These are phyloP conservation scores for Typhlichthys eigenmanni DNA, from an alignment of 2,797 vertebrate genomes.

Conservation along the genomic window DNA sequence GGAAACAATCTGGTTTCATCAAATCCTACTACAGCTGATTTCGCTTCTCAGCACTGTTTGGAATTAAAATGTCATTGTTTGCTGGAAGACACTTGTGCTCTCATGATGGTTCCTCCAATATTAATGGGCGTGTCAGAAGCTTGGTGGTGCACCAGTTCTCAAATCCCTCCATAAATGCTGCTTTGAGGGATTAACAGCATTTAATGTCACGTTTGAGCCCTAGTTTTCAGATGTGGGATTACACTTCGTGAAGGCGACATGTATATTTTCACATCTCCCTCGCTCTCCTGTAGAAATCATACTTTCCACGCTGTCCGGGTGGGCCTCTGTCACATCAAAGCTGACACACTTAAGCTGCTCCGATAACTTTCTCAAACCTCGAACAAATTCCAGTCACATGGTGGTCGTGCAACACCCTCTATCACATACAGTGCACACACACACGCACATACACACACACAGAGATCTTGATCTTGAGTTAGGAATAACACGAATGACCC, in stretches of 20 bases:
- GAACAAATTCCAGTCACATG: conserved; percentile 41
- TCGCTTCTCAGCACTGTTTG: conserved; percentile 62
- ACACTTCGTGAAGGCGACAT: conserved; percentile 47
- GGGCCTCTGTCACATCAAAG: conserved; percentile 63
- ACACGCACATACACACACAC: conserved; percentile 35
- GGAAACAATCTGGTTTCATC: conserved; percentile 76
- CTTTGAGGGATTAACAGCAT: conserved; percentile 70
- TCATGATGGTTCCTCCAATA: conserved; percentile 66
- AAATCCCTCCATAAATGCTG: conserved; percentile 64
- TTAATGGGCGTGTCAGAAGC: conserved; percentile 67
- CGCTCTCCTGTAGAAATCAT: conserved; percentile 47
- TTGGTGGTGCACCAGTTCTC: conserved; percentile 62
- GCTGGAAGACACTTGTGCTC: conserved; percentile 61
- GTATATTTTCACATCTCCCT: conserved; percentile 46
- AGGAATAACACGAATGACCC: conserved; percentile 45
- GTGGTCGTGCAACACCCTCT: conserved; percentile 39
- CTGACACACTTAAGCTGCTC: conserved; percentile 63
- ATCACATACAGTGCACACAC: conserved; percentile 40
- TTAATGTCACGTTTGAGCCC: conserved; percentile 68
- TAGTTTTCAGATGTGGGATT: conserved; percentile 59
- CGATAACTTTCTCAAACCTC: conserved; percentile 58
- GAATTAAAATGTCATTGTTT: conserved; percentile 77
- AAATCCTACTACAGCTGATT: conserved; percentile 71
- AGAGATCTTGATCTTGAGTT: conserved; percentile 50
- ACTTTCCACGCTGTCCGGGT: conserved; percentile 43